A percentile compares a stretch with the other conserved stretches of the same genome.
These are phyloP conservation scores for Lepidostoma basale DNA, from an alignment of 1,140 invertebrate species.

Conservation along the genomic window DNA sequence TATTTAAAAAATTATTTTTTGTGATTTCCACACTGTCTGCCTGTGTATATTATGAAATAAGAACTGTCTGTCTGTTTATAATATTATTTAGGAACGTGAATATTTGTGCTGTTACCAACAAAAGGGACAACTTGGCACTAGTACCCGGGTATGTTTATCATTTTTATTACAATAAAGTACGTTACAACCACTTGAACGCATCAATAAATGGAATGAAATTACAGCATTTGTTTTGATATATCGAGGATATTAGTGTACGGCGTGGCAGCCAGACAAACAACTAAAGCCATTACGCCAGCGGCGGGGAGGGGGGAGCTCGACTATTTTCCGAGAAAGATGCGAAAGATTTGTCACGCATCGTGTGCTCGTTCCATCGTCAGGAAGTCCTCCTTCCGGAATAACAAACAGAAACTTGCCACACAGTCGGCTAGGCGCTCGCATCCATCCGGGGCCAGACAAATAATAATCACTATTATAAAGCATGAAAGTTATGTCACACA, in stretches of 20 bases:
- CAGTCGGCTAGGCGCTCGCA: too few relatives aligned
- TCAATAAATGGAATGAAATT: too few relatives aligned
- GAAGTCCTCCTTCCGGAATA: slow-evolving; percentile 32
- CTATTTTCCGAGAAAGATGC: slow-evolving; percentile 7
- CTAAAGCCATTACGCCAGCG: too few relatives aligned
- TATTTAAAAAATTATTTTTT: too few relatives aligned
- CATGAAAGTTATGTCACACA: background rate
- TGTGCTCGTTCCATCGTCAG: background rate
- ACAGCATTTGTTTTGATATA: background rate
- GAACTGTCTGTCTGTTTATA: too few relatives aligned
- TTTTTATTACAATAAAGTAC: background rate
- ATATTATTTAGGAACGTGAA: too few relatives aligned
- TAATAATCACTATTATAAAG: background rate
- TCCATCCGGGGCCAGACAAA: background rate
- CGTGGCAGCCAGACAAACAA: too few relatives aligned
- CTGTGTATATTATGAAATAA: too few relatives aligned
- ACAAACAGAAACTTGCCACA: slow-evolving; percentile 20
- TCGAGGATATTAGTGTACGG: background rate
- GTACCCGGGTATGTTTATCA: background rate
- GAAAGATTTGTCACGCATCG: slow-evolving; percentile 38
- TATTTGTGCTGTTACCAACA: too few relatives aligned
- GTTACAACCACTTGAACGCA: background rate
- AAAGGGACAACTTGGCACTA: too few relatives aligned
- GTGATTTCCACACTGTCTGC: too few relatives aligned
- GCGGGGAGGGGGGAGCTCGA: background rate